Conservation (phyloP, 2,888 invertebrate genomes). For the Lasioglossum calceatum region DNA sequence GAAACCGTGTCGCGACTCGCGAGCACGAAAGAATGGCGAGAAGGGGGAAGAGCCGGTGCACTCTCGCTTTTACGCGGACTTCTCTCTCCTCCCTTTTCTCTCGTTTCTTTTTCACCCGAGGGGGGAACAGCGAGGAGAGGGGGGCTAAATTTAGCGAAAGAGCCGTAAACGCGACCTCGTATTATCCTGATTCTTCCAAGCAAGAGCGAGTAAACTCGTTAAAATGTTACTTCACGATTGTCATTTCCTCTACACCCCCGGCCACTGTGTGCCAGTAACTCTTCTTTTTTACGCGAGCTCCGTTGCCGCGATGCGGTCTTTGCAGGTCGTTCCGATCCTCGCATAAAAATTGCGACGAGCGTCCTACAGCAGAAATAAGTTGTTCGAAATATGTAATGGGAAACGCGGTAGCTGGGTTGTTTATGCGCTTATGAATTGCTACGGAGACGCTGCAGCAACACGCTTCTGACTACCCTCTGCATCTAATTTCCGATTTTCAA, state of each 20-base stretch:
- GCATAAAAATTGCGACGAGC: neutral
- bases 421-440: neutral
- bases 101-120: slow-evolving; percentile 53
- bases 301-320: neutral
- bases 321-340: neutral
- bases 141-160: slow-evolving; percentile 75
- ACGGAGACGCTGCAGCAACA: neutral
- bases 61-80: slow-evolving; percentile 57
- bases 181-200: slow-evolving; percentile 59
- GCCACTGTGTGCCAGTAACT: neutral
- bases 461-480: neutral
- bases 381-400: neutral
- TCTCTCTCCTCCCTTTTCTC: slow-evolving; percentile 34
- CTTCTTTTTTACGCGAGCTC: slow-evolving; percentile 3
- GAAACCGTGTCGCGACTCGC: slow-evolving; percentile 47
- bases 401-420: neutral
- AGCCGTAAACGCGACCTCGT: slow-evolving; percentile 62
- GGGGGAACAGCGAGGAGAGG: neutral
- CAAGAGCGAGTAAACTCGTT: slow-evolving; percentile 57
- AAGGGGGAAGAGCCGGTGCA: slow-evolving; percentile 33
- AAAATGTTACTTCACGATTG: slow-evolving; percentile 62
- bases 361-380: neutral
- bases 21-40: slow-evolving; percentile 54
- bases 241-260: slow-evolving; percentile 37
- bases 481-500: neutral